These are phyloP conservation scores for Ischnus inquisitorius DNA, from an alignment of 2,888 invertebrate genomes.

Conservation along the genomic window DNA sequence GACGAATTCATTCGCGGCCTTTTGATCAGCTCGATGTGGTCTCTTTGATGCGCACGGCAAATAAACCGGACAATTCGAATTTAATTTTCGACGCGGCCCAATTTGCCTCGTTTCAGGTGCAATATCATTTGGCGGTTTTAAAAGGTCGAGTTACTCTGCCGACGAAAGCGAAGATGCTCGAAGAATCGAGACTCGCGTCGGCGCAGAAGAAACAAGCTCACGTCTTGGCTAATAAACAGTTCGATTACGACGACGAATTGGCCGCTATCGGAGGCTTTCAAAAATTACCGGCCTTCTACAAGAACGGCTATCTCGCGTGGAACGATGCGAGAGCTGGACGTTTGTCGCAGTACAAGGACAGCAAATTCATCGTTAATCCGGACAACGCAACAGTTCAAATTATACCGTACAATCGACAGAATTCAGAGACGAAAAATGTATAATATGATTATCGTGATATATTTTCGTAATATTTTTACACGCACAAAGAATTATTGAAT, in stretches of 20 bases:
- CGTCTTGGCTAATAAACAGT: constrained; percentile 83
- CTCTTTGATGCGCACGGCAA: constrained; percentile 72
- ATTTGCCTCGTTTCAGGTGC: constrained; percentile 85
- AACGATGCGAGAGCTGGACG: constrained; percentile 58
- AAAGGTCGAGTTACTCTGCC: constrained; percentile 88
- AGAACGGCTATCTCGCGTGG: constrained; percentile 75
- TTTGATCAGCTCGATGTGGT: background rate
- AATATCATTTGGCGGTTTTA: constrained; percentile 88
- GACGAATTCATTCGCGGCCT: background rate
- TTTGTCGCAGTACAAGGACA: constrained; percentile 76
- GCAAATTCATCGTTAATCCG: constrained; percentile 74
- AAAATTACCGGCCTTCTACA: constrained; percentile 81
- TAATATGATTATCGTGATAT: background rate
- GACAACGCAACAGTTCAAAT: constrained; percentile 72
- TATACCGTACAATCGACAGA: background rate
- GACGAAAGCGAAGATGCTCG: constrained; percentile 88
- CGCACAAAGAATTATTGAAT: background rate
- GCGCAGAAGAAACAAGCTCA: constrained; percentile 84
- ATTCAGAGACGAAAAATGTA: background rate
- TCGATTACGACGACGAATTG: constrained; percentile 85
- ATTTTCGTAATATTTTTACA: constrained; percentile 15
- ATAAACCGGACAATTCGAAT: constrained; percentile 63
- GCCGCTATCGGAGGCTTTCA: constrained; percentile 82
- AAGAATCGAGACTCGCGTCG: constrained; percentile 87
- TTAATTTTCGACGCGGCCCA: background rate